Evolutionary conservation across 2,797 vertebrate genomes (phyloP).

Genomic region (Chelmon rostratus): DNA sequence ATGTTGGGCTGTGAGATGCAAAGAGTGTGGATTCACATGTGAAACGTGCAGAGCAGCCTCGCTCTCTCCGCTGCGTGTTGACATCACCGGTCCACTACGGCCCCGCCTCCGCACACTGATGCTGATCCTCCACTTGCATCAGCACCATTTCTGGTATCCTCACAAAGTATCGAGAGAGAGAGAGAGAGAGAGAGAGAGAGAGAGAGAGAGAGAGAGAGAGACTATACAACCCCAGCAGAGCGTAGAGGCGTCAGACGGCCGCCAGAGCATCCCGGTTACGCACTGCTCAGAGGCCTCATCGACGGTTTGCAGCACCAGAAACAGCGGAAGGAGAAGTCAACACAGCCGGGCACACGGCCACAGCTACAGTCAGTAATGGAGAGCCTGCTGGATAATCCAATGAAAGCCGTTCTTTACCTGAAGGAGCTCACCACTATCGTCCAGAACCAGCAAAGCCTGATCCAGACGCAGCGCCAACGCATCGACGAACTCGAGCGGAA

Average conservation of each 20-base stretch:
- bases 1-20: neutral
- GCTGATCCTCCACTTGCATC: constrained; percentile 73
- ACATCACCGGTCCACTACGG: constrained; percentile 75
- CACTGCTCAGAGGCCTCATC: constrained; percentile 66
- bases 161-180: constrained; percentile 37
- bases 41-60: constrained; percentile 36
- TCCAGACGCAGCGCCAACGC: constrained; percentile 97
- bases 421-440: constrained; percentile 98
- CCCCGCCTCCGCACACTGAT: constrained; percentile 74
- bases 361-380: constrained; percentile 88
- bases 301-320: constrained; percentile 56
- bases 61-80: constrained; percentile 64
- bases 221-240: constrained; percentile 56
- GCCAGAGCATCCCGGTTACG: constrained; percentile 69
- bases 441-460: constrained; percentile 98
- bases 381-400: constrained; percentile 98
- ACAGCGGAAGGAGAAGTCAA: constrained; percentile 56
- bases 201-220: constrained; percentile 57
- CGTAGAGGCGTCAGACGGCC: constrained; percentile 68
- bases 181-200: constrained; percentile 45
- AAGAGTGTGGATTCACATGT: constrained; percentile 13
- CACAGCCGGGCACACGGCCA: constrained; percentile 55
- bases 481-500: constrained; percentile 97
- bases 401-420: constrained; percentile 97
- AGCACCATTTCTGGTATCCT: constrained; percentile 82